A percentile compares a stretch with the other conserved stretches of the same genome.
Conservation (phyloP, 2,888 invertebrate species). For the Orchestes rusci region DNA sequence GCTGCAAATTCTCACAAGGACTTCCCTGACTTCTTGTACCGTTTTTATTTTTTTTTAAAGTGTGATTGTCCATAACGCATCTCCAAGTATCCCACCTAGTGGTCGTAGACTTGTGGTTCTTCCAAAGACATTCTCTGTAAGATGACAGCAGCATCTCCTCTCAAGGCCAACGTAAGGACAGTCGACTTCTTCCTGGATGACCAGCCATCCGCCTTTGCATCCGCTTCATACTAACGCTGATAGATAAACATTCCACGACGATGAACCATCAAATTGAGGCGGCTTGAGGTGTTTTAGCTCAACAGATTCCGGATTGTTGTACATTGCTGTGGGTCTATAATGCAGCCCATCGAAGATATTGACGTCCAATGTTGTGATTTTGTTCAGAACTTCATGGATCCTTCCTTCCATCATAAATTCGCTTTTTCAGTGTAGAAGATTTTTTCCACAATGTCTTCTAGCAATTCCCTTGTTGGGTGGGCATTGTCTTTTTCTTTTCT, state of each 20-base stretch:
- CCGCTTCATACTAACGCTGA: background rate
- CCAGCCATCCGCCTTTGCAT: background rate
- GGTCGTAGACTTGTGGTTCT: no score
- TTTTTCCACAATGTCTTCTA: background rate
- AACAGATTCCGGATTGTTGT: background rate
- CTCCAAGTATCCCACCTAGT: background rate
- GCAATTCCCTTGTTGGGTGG: no score
- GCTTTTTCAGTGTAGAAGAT: background rate
- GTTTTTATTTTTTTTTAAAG: background rate
- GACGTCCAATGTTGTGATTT: background rate
- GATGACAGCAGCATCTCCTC: background rate
- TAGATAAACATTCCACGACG: background rate
- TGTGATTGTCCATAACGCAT: background rate
- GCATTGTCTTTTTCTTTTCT: no score
- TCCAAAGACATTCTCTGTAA: background rate
- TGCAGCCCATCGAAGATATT: background rate
- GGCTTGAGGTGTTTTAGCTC: background rate
- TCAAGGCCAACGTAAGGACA: background rate
- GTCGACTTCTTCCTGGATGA: background rate
- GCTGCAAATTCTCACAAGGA: background rate
- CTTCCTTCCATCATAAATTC: background rate
- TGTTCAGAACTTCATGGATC: no score
- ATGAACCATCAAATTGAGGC: background rate
- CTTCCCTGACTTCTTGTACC: background rate
- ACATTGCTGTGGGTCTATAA: background rate